phyloP scores from a whole-genome alignment of 2,113 vertebrate species.

The Crotalus tigris region DNA sequence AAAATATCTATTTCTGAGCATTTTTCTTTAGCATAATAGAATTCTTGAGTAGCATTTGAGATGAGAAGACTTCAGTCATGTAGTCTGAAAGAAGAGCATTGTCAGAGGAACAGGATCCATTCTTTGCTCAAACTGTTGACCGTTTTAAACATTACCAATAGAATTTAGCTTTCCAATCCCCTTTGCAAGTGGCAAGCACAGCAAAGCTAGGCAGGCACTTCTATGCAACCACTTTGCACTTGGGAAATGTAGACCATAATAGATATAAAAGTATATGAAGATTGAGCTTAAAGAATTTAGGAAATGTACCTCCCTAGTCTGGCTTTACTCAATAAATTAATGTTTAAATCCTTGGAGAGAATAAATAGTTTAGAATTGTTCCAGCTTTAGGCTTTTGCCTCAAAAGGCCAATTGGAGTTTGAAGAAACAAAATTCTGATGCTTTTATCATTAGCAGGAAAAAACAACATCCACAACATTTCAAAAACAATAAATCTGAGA shows the following conservation, averaged over 20 bases:
- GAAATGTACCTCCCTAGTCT: not conserved
- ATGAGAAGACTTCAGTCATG: not conserved
- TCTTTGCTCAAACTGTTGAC: not conserved
- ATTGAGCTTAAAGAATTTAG: not conserved
- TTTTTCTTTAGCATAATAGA: not conserved
- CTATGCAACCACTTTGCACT: not conserved
- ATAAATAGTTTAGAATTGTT: not conserved
- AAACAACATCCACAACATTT: not conserved
- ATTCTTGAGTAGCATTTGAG: not conserved
- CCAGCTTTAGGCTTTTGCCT: not conserved
- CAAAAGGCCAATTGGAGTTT: not conserved
- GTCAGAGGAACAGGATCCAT: not conserved
- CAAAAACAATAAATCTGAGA: not conserved
- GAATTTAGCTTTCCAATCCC: not conserved
- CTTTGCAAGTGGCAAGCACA: not conserved
- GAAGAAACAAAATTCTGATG: conserved; percentile 8
- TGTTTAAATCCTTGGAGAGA: not conserved
- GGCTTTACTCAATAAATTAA: not conserved
- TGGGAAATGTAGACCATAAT: not conserved
- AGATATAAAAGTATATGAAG: not conserved
- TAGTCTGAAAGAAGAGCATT: not conserved
- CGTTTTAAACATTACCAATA: not conserved
- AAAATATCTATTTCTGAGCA: not conserved
- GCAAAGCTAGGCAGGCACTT: not conserved
- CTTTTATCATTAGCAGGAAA: not conserved